Evolutionary conservation across 2,797 vertebrate species (phyloP).

Genomic region (Acipenser transmontanus): DNA sequence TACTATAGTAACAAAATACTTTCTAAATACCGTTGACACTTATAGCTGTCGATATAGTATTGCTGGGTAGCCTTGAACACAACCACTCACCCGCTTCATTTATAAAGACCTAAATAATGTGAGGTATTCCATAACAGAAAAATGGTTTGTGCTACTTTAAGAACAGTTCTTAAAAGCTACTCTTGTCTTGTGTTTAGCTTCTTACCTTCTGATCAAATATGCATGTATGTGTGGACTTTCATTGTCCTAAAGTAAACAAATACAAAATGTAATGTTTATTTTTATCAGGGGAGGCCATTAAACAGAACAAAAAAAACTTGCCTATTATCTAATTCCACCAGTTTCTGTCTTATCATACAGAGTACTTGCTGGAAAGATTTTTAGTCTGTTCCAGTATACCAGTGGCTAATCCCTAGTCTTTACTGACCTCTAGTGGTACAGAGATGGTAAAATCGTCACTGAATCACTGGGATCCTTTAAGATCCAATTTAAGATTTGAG

Average conservation of each 20-base stretch:
- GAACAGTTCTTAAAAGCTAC: background rate
- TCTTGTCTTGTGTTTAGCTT: background rate
- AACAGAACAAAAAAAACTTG: background rate
- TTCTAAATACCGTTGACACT: background rate
- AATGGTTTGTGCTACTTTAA: background rate
- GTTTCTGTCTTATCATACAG: no score
- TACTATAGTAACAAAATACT: no score
- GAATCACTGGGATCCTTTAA: no score
- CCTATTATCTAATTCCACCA: no score
- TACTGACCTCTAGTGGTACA: no score
- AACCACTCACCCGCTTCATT: conserved; percentile 1
- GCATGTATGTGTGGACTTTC: background rate
- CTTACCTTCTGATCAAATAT: background rate
- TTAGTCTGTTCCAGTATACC: no score
- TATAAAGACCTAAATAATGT: background rate
- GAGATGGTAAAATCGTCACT: no score
- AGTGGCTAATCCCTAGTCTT: no score
- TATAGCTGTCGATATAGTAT: background rate
- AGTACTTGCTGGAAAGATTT: no score
- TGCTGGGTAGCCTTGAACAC: background rate
- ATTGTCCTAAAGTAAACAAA: background rate
- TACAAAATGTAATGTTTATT: background rate
- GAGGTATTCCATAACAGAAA: background rate
- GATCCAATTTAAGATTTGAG: no score
- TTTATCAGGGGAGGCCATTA: background rate